A percentile compares a stretch with the other conserved stretches of the same genome.
phyloP scores from a whole-genome alignment of 1,140 invertebrate species.

The Drosophila orena region DNA sequence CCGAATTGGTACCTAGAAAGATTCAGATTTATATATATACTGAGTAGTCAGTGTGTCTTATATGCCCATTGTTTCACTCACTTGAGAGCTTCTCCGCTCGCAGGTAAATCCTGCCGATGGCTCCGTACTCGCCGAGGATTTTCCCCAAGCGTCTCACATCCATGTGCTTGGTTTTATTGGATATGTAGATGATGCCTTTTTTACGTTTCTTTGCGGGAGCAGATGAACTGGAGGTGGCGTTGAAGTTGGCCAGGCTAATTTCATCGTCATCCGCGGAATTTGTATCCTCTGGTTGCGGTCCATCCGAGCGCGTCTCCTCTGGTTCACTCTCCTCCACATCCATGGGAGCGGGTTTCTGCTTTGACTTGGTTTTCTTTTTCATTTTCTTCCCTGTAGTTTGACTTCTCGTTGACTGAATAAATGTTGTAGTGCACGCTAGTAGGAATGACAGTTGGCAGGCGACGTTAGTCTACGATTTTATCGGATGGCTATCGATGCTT shows the following conservation, averaged over 20 bases:
- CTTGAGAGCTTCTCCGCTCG: slow-evolving; percentile 88
- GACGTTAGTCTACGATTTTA: neutral
- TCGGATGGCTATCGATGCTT: neutral
- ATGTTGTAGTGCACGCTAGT: slow-evolving; percentile 14
- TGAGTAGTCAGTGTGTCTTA: too few relatives aligned
- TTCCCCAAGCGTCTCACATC: slow-evolving; percentile 93
- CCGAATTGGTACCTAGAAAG: slow-evolving; percentile 36
- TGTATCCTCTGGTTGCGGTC: neutral
- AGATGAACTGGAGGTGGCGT: slow-evolving; percentile 5
- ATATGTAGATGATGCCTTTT: slow-evolving; percentile 94
- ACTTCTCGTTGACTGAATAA: slow-evolving; percentile 8
- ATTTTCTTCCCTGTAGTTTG: slow-evolving; percentile 5
- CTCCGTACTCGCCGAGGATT: slow-evolving; percentile 92
- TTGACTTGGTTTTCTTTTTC: slow-evolving; percentile 36
- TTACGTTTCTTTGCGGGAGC: slow-evolving; percentile 86
- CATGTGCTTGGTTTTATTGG: slow-evolving; percentile 92
- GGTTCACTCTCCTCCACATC: neutral
- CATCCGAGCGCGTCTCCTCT: neutral
- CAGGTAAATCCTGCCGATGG: slow-evolving; percentile 93
- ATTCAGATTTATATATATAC: neutral
- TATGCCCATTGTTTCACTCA: slow-evolving; percentile 22
- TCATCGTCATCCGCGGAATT: slow-evolving; percentile 54
- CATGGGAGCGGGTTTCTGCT: neutral
- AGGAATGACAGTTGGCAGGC: slow-evolving; percentile 5
- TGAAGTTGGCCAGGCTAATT: slow-evolving; percentile 72